Evolutionary conservation across 2,113 vertebrate species (phyloP), one percentile per base, ranked within the genome.

Genomic region (Dipodomys ordii): DNA sequence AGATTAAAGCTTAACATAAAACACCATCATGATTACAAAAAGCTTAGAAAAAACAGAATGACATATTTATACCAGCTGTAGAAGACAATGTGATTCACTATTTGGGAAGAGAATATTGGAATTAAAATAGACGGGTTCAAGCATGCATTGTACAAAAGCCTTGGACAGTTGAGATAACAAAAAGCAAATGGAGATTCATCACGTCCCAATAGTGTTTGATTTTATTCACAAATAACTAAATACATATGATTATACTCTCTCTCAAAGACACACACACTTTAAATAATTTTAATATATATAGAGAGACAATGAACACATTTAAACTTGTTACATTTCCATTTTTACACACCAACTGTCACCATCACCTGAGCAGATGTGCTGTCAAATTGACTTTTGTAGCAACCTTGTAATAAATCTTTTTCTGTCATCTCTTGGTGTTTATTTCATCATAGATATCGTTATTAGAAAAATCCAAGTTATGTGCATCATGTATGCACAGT

Each of bases 61-160:
- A 44, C 84, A 92, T 94, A 78, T 95, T 95, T 96, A 83, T 46
- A 49, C 87, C 95, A 97, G 89, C 93, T 95, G 93, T 90, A 27
- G 64, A 84, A 74, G 16, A 88, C 35, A 69, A 39, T 3, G 6
- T 49, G 57, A 65, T 25, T 92, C 79, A 53, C 39, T 94, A 23
- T 94, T 94, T 69, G 82, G 57, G 39, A 62, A 92, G 67, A 20
- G 6, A 27, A 23, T 62, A 88, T 87, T 39, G 60, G 68, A 81
- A 73, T 80, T 86, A 80, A 95, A 92, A 88, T 32, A 94, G 53
- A 85, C 53, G 57, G 22, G 46, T 82, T 83, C 49, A 91, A 81
- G 71, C 11, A 84, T 35, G 73, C 18, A 49, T 72, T 92, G 8
- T 32, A 84, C 10, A 77, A 83, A 89, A 69, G 18, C 74, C n/a